phyloP scores from a whole-genome alignment of 64 coral and sea anemone genomes.

The Dendrophyllia cribrosa region DNA sequence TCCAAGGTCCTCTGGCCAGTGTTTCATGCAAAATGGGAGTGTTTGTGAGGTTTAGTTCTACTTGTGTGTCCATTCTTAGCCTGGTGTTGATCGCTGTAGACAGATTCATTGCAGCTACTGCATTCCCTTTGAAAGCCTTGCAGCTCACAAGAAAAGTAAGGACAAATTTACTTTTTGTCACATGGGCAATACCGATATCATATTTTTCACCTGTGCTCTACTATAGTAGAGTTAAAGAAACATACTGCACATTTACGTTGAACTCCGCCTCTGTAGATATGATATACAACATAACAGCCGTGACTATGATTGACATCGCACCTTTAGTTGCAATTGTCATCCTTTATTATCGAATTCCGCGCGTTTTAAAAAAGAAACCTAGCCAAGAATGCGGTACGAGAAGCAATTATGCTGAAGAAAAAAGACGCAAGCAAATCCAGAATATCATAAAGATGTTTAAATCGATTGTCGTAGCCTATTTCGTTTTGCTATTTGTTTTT shows the following conservation, averaged over 20 bases:
- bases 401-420: background rate
- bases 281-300: background rate
- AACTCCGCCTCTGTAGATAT: background rate
- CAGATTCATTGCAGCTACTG: background rate
- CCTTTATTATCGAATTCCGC: background rate
- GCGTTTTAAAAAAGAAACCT: background rate
- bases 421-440: background rate
- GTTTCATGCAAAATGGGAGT: background rate
- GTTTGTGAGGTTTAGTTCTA: no score
- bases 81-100: background rate
- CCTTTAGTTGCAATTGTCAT: background rate
- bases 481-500: background rate
- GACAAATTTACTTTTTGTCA: background rate
- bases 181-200: background rate
- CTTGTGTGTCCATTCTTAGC: no score
- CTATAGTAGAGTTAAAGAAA: background rate
- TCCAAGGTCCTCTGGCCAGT: background rate
- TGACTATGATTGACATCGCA: background rate
- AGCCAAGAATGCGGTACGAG: background rate
- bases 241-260: background rate
- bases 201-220: background rate
- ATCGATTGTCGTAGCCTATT: background rate
- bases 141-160: background rate
- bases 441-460: background rate
- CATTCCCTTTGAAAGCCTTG: background rate